phyloP scores from a whole-genome alignment of 2,113 vertebrate species.

The Megaceryle torquata region DNA sequence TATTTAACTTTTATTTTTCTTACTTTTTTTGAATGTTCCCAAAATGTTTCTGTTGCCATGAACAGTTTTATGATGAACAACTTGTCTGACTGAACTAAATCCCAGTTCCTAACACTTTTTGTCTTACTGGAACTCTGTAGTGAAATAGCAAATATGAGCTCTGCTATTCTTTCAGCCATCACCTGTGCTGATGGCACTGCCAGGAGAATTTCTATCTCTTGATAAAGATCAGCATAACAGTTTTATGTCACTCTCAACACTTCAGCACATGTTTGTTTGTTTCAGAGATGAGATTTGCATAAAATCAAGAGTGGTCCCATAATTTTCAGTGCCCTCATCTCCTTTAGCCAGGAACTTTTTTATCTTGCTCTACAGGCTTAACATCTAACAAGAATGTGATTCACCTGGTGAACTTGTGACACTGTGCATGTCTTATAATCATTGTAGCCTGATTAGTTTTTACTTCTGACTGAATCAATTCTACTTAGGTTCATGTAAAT shows the following conservation, averaged over 20 bases:
- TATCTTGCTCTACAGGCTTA: neutral
- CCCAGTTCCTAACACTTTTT: neutral
- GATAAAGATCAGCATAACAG: neutral
- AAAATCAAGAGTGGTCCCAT: neutral
- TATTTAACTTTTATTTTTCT: neutral
- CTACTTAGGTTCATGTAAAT: neutral
- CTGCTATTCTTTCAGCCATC: neutral
- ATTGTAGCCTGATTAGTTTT: neutral
- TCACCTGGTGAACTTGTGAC: neutral
- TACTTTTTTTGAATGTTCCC: neutral
- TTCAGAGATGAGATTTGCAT: accelerated
- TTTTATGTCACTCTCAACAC: neutral
- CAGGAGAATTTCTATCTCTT: neutral
- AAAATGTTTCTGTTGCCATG: neutral
- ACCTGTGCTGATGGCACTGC: neutral
- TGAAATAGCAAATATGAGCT: neutral
- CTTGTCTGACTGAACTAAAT: neutral
- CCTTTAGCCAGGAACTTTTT: neutral
- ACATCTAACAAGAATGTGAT: neutral
- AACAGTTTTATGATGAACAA: neutral
- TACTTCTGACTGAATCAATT: neutral
- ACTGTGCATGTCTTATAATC: accelerated
- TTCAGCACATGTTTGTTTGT: neutral
- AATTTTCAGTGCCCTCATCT: neutral
- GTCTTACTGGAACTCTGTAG: neutral